Evolutionary conservation across 2,797 vertebrate genomes (phyloP).

Genomic region (Ctenosaura bakeri): DNA sequence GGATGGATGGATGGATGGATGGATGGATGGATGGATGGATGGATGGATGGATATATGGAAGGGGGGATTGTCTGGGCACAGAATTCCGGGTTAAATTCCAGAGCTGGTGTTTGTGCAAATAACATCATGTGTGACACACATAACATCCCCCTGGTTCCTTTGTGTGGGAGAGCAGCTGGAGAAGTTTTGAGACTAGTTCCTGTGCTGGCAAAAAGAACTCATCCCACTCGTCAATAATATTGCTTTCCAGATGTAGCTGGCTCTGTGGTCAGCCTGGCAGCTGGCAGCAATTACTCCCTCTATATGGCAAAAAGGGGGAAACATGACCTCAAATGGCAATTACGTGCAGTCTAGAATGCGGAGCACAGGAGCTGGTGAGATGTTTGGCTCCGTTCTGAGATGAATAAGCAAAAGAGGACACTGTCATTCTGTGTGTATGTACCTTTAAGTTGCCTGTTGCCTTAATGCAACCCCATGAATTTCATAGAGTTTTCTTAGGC

Average conservation of each 20-base stretch:
- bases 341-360: neutral
- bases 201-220: neutral
- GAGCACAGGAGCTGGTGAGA: neutral
- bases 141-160: neutral
- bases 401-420: neutral
- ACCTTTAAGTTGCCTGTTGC: too few relatives aligned
- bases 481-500: too few relatives aligned
- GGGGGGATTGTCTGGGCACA: too few relatives aligned
- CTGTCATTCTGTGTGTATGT: neutral
- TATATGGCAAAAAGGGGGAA: constrained; percentile 35
- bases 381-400: rapidly evolving
- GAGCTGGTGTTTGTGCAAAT: neutral
- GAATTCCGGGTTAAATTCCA: neutral
- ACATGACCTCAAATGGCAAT: constrained; percentile 59
- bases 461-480: too few relatives aligned
- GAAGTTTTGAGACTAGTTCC: constrained; percentile 40
- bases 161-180: neutral
- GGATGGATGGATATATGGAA: neutral
- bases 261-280: constrained; percentile 34
- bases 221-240: constrained; percentile 14
- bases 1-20: too few relatives aligned
- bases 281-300: constrained; percentile 61
- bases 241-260: constrained; percentile 55
- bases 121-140: neutral
- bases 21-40: too few relatives aligned